These are phyloP conservation scores for Thecophora atra DNA, from an alignment of 2,888 invertebrate genomes.

Conservation along the genomic window DNA sequence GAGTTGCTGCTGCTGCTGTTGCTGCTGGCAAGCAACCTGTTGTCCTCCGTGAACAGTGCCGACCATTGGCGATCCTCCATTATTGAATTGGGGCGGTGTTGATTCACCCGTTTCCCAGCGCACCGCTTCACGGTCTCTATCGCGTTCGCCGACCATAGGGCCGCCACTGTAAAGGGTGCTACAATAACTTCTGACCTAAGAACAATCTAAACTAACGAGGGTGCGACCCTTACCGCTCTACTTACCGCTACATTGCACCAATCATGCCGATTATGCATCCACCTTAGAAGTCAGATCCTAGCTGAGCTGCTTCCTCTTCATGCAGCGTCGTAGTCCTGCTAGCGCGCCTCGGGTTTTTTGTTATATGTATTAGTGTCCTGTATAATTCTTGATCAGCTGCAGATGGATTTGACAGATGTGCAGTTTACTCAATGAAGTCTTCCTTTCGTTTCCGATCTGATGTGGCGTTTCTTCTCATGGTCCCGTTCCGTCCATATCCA, in stretches of 20 bases:
- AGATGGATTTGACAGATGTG: too few species aligned
- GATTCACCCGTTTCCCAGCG: conserved; percentile 68
- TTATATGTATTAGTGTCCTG: not conserved
- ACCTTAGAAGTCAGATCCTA: conserved; percentile 6
- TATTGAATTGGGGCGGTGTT: conserved; percentile 68
- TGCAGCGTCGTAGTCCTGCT: not conserved
- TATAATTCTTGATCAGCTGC: too few species aligned
- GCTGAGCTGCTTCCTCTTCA: conserved; percentile 5
- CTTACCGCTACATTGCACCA: conserved; percentile 67
- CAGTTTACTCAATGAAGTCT: not conserved
- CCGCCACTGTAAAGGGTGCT: conserved; percentile 52
- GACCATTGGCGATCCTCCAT: conserved; percentile 67
- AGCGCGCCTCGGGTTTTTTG: not conserved
- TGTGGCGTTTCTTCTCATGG: too few species aligned
- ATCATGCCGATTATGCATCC: conserved; percentile 47
- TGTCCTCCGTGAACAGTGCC: conserved; percentile 66
- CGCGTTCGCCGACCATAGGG: conserved; percentile 68
- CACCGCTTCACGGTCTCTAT: conserved; percentile 68
- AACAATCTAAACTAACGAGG: not conserved
- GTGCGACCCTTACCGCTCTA: conserved; percentile 39
- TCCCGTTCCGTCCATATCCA: too few species aligned
- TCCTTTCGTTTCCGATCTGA: not conserved
- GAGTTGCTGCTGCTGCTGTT: conserved; percentile 50
- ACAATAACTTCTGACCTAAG: not conserved
- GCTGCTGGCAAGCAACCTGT: conserved; percentile 64